Conservation (phyloP, 2,797 vertebrate species). For the Microtus obscurus region DNA sequence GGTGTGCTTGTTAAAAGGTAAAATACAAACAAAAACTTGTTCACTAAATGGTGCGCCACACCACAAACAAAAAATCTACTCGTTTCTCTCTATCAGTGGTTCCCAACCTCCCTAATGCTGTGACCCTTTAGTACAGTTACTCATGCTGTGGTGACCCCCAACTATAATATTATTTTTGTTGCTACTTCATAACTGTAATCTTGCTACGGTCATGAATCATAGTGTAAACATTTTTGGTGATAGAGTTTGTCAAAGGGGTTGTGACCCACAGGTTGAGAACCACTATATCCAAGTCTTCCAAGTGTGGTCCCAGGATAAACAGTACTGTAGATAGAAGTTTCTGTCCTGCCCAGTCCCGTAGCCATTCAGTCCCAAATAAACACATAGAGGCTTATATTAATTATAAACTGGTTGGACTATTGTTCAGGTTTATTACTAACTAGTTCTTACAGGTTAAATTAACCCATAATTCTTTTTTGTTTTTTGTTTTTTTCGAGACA, state of each 20-base stretch:
- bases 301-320: not conserved
- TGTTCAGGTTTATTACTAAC: no score
- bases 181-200: not conserved
- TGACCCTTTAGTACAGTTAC: not conserved
- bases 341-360: no score
- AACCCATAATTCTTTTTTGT: no score
- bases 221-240: not conserved
- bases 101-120: not conserved
- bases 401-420: no score
- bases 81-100: not conserved
- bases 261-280: not conserved
- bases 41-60: not conserved
- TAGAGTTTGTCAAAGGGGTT: not conserved
- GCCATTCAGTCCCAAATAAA: no score
- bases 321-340: not conserved
- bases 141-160: not conserved
- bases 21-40: not conserved
- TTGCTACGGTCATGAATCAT: not conserved
- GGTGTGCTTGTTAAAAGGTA: not conserved
- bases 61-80: not conserved
- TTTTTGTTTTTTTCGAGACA: no score
- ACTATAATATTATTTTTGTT: not conserved
- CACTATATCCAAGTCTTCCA: not conserved
- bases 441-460: no score
- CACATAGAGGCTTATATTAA: no score